Base-by-base conservation (phyloP, 2,113 vertebrate genomes). In the Gadus chalcogrammus region DNA sequence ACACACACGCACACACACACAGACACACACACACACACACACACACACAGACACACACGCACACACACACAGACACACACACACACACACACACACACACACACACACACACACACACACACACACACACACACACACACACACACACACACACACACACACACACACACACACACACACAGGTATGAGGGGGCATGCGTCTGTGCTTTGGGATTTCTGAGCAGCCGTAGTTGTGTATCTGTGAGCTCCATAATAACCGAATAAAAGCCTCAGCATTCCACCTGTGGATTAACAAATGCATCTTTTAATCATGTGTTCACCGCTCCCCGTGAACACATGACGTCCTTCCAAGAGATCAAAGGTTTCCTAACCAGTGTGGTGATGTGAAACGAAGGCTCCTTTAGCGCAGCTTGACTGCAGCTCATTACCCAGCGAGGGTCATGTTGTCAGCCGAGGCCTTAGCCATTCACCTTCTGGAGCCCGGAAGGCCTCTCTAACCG, bases 311-410 rank as follows among this genome's bases (percentile, higher is more conserved):
- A 64, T 3, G 71, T 70, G 69, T 70, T 65, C 31, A 55, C 52
- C 27, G 35, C 83, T 68, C 78, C 72, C 64, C 48, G 9, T 83
- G 74, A 79, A 82, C 72, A 67, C 55, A 67, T 80, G 68, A 79
- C 42, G 78, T 86, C 70, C 80, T 81, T 31, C 62, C 70, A 52
- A 79, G 48, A 82, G 85, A 89, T 89, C 85, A 87, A 88, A 88
- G 84, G 73, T 80, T 83, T 61, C 35, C 71, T 85, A 84, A 78
- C 79, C 7, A 62, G 59, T 71, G 71, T 4, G 15, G 58, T 77
- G 67, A 87, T 81, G 73, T 15, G 75, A 84, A 78, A 78, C 68
- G 80, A 87, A 75, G 64, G 63, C 31, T 58, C 69, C 69, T n/a
- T n/a, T 3, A 20, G 7, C 5, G 58, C 58, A 59, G 15, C 53